These are phyloP conservation scores for Sabatieria punctata DNA, from an alignment of 2,888 invertebrate species.

Conservation along the genomic window DNA sequence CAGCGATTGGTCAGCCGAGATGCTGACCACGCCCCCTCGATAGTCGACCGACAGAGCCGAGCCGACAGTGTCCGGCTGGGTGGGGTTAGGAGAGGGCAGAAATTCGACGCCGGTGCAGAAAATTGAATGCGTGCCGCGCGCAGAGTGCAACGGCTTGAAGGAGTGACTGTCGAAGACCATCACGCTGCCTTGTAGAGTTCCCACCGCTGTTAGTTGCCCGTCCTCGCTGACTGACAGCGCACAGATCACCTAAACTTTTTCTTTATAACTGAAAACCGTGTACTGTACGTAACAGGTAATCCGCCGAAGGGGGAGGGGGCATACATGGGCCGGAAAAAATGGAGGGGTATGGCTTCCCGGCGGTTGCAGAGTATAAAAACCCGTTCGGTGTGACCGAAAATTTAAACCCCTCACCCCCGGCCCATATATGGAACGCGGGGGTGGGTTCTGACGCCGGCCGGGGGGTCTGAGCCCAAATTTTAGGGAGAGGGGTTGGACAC, in stretches of 20 bases:
- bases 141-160: constrained; percentile 8
- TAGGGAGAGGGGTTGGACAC: too few species aligned
- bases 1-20: constrained; percentile 26
- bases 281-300: too few species aligned
- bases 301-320: too few species aligned
- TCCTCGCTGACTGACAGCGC: constrained; percentile 45
- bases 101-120: constrained; percentile 93
- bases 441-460: too few species aligned
- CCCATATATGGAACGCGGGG: too few species aligned
- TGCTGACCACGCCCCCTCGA: constrained; percentile 18
- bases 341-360: too few species aligned
- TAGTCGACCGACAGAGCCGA: constrained; percentile 15
- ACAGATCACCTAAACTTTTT: constrained; percentile 18
- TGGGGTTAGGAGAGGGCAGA: constrained; percentile 52
- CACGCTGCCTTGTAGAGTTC: constrained; percentile 37
- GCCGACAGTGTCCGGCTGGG: constrained; percentile 14
- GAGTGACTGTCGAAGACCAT: constrained; percentile 25
- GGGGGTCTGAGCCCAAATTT: too few species aligned
- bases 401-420: too few species aligned
- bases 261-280: too few species aligned
- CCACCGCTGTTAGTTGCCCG: constrained; percentile 65
- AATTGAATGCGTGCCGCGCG: constrained; percentile 57
- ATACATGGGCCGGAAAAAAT: too few species aligned
- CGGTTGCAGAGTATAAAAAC: too few species aligned
- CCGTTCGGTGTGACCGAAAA: too few species aligned